phyloP scores from a whole-genome alignment of 2,797 vertebrate genomes.

The Brachyalestes nurse region DNA sequence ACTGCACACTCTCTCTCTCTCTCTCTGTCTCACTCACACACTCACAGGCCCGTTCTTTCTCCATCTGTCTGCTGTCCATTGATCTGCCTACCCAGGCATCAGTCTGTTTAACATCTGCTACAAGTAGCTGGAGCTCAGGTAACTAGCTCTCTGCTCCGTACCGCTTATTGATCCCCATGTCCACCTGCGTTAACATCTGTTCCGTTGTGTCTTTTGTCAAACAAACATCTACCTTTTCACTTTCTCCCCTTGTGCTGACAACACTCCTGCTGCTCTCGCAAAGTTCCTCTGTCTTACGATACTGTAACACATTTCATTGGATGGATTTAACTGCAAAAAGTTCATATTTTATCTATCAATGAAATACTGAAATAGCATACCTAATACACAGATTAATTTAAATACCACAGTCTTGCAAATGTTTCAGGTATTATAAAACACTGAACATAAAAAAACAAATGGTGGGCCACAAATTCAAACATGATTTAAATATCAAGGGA shows the following conservation, averaged over 20 bases:
- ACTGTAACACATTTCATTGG: conserved; percentile 10
- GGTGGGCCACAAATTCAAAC: neutral
- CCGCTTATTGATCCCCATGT: conserved; percentile 81
- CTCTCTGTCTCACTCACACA: conserved; percentile 14
- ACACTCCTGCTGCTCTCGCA: conserved; percentile 34
- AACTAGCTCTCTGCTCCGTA: conserved; percentile 77
- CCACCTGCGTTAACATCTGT: conserved; percentile 86
- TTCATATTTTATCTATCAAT: neutral
- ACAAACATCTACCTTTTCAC: conserved; percentile 72
- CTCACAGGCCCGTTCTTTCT: conserved; percentile 72
- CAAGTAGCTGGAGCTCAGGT: conserved; percentile 81
- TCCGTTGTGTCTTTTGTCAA: conserved; percentile 76
- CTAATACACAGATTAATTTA: neutral
- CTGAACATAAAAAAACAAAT: neutral
- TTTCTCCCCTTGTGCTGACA: conserved; percentile 67
- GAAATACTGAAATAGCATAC: neutral
- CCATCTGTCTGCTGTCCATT: conserved; percentile 85
- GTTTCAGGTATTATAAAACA: neutral
- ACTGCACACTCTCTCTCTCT: neutral
- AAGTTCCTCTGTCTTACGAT: conserved; percentile 18
- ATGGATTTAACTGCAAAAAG: neutral
- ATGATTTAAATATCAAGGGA: conserved; percentile 19
- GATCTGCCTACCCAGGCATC: conserved; percentile 84
- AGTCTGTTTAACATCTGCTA: conserved; percentile 86
- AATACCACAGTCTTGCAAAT: neutral